A percentile compares a stretch with the other conserved stretches of the same genome.
These are phyloP conservation scores for Porites lobata DNA, from an alignment of 92 coral and sea anemone genomes.

Conservation along the genomic window DNA sequence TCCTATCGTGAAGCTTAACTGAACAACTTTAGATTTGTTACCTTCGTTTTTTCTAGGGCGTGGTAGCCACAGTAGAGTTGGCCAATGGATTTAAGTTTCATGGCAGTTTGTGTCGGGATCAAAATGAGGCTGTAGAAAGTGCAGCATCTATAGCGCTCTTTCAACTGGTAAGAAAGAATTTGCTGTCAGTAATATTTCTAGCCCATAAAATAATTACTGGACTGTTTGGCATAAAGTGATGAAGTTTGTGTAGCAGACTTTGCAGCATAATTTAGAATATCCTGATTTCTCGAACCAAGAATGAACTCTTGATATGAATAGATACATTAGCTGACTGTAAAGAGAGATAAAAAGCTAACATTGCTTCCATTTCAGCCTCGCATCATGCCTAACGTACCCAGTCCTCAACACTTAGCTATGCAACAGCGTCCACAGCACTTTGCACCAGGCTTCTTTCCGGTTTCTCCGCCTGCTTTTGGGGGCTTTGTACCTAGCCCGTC, in stretches of 20 bases:
- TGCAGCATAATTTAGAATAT: too few relatives aligned
- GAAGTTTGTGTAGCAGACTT: not conserved
- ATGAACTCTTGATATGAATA: too few relatives aligned
- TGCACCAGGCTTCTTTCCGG: constrained; percentile 36
- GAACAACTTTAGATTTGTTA: not conserved
- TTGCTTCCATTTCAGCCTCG: constrained; percentile 32
- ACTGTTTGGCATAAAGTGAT: not conserved
- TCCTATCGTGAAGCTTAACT: not conserved
- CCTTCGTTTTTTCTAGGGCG: constrained; percentile 57
- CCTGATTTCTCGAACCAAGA: too few relatives aligned
- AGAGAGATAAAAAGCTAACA: not conserved
- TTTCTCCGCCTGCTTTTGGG: not conserved
- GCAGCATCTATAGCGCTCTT: constrained; percentile 89
- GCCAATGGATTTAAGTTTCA: constrained; percentile 76
- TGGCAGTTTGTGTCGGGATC: constrained; percentile 73
- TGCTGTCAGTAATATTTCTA: not conserved
- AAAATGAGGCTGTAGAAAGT: constrained; percentile 84
- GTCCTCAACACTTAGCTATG: constrained; percentile 11
- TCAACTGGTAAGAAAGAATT: constrained; percentile 70
- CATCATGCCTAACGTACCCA: constrained; percentile 24
- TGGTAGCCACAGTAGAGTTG: constrained; percentile 71
- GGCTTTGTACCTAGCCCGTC: not conserved
- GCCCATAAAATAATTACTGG: not conserved
- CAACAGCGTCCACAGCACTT: constrained; percentile 25
- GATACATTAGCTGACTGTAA: not conserved